Evolutionary conservation across 2,113 vertebrate species (phyloP).

Genomic region (Herpailurus yagouaroundi): DNA sequence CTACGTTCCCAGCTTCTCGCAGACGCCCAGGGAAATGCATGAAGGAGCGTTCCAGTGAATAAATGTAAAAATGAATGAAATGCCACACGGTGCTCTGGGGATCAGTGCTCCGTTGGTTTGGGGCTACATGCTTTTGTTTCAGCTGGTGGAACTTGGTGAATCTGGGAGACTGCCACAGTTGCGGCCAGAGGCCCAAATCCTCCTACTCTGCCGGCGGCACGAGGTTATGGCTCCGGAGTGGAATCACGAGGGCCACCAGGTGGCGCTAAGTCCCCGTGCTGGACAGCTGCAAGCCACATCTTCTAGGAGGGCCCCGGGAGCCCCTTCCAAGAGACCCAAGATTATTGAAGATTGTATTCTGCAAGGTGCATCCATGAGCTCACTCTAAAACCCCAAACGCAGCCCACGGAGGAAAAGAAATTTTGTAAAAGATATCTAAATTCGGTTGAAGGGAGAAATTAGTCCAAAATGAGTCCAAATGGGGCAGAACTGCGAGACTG

Average conservation of each 20-base stretch:
- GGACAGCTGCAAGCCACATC: rapidly evolving
- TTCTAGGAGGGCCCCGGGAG: rapidly evolving
- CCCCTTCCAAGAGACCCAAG: not conserved
- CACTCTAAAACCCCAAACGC: not conserved
- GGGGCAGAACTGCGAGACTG: not conserved
- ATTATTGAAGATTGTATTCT: not conserved
- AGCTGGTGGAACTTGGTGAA: not conserved
- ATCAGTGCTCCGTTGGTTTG: not conserved
- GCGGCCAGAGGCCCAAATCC: not conserved
- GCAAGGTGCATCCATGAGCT: not conserved
- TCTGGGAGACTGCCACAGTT: not conserved
- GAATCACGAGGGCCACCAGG: not conserved
- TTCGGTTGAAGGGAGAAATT: not conserved
- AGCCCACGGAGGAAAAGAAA: not conserved
- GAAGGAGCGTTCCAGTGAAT: not conserved
- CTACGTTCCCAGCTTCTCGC: not conserved
- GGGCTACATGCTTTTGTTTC: not conserved
- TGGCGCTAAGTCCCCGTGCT: not conserved
- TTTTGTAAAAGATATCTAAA: not conserved
- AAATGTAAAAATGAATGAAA: not conserved
- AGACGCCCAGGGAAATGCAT: not conserved
- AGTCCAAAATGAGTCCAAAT: not conserved
- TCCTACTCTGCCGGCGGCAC: rapidly evolving
- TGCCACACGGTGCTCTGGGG: not conserved
- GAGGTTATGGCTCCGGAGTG: rapidly evolving